Evolutionary conservation across 2,888 invertebrate genomes (phyloP), one percentile per base, ranked within the genome.

Genomic region (Tyria jacobaeae): DNA sequence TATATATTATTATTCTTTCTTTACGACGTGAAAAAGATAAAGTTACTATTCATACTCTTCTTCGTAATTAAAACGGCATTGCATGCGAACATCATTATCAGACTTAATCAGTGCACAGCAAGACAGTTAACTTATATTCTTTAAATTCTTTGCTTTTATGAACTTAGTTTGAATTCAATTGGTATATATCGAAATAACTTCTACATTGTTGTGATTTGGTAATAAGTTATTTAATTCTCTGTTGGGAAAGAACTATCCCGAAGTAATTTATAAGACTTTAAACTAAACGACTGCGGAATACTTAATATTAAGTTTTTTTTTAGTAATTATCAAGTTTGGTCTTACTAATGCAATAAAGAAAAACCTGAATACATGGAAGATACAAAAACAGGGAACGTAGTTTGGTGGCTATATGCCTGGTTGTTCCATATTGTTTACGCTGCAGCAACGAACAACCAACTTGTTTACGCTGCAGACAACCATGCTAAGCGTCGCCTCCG

Each of bases 71-170:
- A 90, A 90, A 89, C 87, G 86, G 89, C 84, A 87, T 85, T 81
- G 81, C 85, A 71, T 85, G 80, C 84, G 82, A 88, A 89, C 82
- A 87, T 89, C 87, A 86, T 90, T 89, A 89, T 82, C 83, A 81
- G 82, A 83, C 86, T 87, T 88, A 88, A 90, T 89, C 89, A 90
- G 90, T 88, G 89, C 89, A 89, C 86, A 79, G 86, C 85, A 83
- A 85, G 81, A 87, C 88, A 85, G 89, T 89, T 89, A 88, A 78
- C 83, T 85, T 79, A 66, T 65, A 57, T 60, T 81, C 82, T 84
- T 80, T 88, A 75, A 80, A 75, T 80, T 78, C 73, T 85, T 86
- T 75, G 83, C 83, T 85, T 84, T 83, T 84, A 81, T 76, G 74
- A 78, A 68, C 71, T 79, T 74, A 72, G 58, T 69, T 69, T 44